These are phyloP conservation scores for Oncorhynchus clarkii DNA, from an alignment of 2,113 vertebrate species.

Conservation along the genomic window DNA sequence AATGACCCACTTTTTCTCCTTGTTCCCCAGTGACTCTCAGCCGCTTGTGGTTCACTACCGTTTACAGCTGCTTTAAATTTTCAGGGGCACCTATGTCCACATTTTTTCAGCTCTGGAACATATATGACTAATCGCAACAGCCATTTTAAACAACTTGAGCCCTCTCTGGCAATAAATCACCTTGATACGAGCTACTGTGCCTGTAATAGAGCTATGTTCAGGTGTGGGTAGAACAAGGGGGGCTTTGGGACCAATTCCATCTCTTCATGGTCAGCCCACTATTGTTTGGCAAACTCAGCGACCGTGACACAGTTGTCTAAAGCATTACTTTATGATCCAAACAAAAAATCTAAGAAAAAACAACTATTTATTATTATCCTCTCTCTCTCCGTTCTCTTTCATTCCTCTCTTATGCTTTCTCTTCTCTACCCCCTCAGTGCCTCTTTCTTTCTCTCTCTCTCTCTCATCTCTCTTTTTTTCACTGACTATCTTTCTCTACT, in stretches of 20 bases:
- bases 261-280: conserved; percentile 63
- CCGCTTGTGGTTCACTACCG: conserved; percentile 61
- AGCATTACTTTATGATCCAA: conserved; percentile 55
- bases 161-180: conserved; percentile 77
- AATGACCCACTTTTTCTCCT: conserved; percentile 73
- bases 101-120: conserved; percentile 60
- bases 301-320: conserved; percentile 54
- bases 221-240: conserved; percentile 44
- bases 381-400: background rate
- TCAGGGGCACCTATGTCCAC: conserved; percentile 50
- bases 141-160: conserved; percentile 78
- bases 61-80: conserved; percentile 75
- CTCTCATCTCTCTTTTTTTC: background rate
- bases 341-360: conserved; percentile 50
- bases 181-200: conserved; percentile 70
- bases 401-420: background rate
- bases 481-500: background rate
- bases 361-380: background rate
- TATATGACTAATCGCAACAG: conserved; percentile 80
- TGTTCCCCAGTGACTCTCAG: conserved; percentile 55
- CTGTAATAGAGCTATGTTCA: conserved; percentile 69
- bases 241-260: conserved; percentile 61
- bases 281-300: conserved; percentile 56
- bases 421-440: background rate
- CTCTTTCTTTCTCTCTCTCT: background rate